Evolutionary conservation across 2,888 invertebrate genomes (phyloP).

Genomic region (Myopa tessellatipennis): DNA sequence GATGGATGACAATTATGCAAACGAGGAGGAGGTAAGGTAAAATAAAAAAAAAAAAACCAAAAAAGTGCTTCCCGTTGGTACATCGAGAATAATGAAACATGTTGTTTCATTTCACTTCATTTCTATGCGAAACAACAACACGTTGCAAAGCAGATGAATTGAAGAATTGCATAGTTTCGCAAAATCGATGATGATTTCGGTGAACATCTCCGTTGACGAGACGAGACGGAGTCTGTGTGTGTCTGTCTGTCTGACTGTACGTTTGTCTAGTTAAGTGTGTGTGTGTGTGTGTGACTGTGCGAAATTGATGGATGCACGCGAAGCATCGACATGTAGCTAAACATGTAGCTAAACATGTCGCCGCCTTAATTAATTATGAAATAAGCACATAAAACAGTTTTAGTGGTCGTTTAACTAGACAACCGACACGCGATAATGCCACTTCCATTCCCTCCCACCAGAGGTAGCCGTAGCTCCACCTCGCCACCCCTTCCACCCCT

Average conservation of each 20-base stretch:
- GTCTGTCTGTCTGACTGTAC: too few relatives aligned
- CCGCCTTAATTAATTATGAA: conserved; percentile 37
- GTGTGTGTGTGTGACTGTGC: not conserved
- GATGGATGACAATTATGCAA: conserved; percentile 64
- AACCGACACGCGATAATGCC: conserved; percentile 9
- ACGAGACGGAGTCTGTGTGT: too few relatives aligned
- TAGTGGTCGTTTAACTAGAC: conserved; percentile 17
- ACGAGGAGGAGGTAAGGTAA: conserved; percentile 41
- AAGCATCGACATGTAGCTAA: too few relatives aligned
- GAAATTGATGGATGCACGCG: conserved; percentile 26
- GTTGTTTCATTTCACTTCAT: too few relatives aligned
- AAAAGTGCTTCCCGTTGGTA: too few relatives aligned
- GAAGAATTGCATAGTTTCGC: too few relatives aligned
- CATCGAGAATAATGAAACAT: too few relatives aligned
- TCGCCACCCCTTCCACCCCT: too few relatives aligned
- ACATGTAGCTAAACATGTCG: not conserved
- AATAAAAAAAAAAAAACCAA: not conserved
- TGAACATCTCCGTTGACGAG: too few relatives aligned
- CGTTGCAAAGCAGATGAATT: too few relatives aligned
- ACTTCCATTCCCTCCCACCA: not conserved
- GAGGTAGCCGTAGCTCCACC: not conserved
- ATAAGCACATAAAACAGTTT: conserved; percentile 25
- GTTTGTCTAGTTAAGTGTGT: not conserved
- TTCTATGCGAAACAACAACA: too few relatives aligned
- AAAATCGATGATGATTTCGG: too few relatives aligned